These are phyloP conservation scores for Magallana nippona DNA, from an alignment of 2,888 invertebrate genomes.

Conservation along the genomic window DNA sequence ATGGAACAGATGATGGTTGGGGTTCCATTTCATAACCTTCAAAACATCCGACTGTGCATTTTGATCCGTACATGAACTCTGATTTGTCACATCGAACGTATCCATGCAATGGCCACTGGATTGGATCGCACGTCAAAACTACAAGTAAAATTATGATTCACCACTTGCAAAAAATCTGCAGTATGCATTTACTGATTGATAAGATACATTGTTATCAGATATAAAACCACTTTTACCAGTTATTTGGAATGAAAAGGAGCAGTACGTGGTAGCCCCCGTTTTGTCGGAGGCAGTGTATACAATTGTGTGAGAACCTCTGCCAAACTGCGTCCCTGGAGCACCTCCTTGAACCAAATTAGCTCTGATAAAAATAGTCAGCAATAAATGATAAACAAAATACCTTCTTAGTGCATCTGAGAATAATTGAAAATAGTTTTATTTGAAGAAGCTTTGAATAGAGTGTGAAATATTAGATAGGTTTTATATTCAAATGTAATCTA, in stretches of 20 bases:
- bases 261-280: neutral
- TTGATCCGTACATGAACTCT: constrained; percentile 32
- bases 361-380: too few relatives aligned
- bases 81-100: constrained; percentile 10
- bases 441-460: too few relatives aligned
- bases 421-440: too few relatives aligned
- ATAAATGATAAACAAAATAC: too few relatives aligned
- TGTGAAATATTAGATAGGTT: too few relatives aligned
- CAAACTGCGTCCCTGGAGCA: neutral
- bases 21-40: constrained; percentile 34
- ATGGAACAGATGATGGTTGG: neutral
- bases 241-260: neutral
- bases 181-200: too few relatives aligned
- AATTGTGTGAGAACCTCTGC: neutral
- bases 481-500: too few relatives aligned
- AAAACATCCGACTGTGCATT: constrained; percentile 30
- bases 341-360: neutral
- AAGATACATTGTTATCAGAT: neutral
- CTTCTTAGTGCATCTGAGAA: too few relatives aligned
- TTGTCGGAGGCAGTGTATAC: neutral
- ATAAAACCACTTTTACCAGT: neutral
- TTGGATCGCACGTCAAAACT: constrained; percentile 26
- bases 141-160: neutral
- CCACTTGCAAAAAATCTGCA: too few relatives aligned
- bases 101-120: neutral